phyloP scores from a whole-genome alignment of 2,113 vertebrate genomes.

The Fukomys damarensis region DNA sequence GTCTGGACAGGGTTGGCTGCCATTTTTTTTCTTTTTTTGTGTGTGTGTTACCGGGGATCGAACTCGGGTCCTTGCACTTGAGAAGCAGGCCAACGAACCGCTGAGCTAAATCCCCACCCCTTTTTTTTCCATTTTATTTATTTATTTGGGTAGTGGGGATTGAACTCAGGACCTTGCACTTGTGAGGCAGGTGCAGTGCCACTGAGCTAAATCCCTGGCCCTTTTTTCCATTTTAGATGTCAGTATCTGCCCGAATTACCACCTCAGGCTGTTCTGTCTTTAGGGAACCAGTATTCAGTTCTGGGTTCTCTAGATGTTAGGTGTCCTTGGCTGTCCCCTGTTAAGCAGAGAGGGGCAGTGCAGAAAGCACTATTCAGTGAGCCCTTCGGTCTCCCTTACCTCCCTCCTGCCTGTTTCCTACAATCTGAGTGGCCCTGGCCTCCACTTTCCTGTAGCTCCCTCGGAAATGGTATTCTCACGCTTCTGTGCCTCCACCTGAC shows the following conservation, averaged over 20 bases:
- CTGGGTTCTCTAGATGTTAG: neutral
- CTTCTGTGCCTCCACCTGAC: neutral
- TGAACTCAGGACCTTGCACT: too few relatives aligned
- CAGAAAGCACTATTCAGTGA: neutral
- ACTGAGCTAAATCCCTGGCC: too few relatives aligned
- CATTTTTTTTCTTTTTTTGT: neutral
- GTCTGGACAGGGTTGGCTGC: neutral
- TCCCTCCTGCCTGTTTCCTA: neutral
- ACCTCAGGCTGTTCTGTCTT: neutral
- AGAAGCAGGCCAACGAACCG: too few relatives aligned
- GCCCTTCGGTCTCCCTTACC: neutral
- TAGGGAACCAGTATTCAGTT: neutral
- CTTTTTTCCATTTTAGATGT: neutral
- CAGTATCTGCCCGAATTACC: neutral
- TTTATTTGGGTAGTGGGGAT: too few relatives aligned
- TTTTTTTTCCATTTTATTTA: too few relatives aligned
- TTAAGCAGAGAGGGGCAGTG: too few relatives aligned
- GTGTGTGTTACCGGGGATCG: too few relatives aligned
- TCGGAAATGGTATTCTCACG: neutral
- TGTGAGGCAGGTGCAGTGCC: too few relatives aligned
- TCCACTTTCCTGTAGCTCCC: neutral
- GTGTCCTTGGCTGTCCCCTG: neutral
- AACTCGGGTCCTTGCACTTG: too few relatives aligned
- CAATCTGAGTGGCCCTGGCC: neutral
- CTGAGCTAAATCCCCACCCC: too few relatives aligned